A percentile compares a stretch with the other conserved stretches of the same genome.
Conservation (phyloP, 2,888 invertebrate genomes). For the Synergus laeviventris region DNA sequence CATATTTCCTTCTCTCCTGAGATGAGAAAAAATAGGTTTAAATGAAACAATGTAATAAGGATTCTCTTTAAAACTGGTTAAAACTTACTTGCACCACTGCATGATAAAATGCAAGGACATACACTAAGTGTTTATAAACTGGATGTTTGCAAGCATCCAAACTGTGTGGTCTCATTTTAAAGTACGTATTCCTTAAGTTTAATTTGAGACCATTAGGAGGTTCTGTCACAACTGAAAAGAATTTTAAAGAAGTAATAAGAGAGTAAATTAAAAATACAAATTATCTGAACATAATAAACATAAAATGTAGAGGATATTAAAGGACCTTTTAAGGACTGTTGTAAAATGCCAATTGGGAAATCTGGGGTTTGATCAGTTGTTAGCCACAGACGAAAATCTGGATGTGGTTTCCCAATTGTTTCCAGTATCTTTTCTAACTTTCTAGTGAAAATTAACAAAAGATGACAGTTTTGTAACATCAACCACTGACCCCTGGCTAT, state of each 20-base stretch:
- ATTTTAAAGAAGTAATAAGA: slow-evolving; percentile 6
- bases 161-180: slow-evolving; percentile 87
- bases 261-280: slow-evolving; percentile 5
- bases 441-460: slow-evolving; percentile 87
- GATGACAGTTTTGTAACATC: slow-evolving; percentile 94
- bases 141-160: slow-evolving; percentile 86
- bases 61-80: slow-evolving; percentile 24
- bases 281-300: neutral
- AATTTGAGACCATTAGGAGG: slow-evolving; percentile 94
- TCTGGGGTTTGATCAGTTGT: slow-evolving; percentile 92
- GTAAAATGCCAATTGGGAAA: slow-evolving; percentile 94
- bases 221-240: slow-evolving; percentile 88
- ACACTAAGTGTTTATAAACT: slow-evolving; percentile 88
- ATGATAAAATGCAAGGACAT: slow-evolving; percentile 94
- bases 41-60: neutral
- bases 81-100: slow-evolving; percentile 89
- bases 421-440: slow-evolving; percentile 91
- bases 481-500: slow-evolving; percentile 91
- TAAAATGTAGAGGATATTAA: slow-evolving; percentile 7
- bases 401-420: slow-evolving; percentile 87
- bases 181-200: slow-evolving; percentile 92
- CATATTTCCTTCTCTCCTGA: slow-evolving; percentile 93
- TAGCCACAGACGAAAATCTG: slow-evolving; percentile 94
- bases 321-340: slow-evolving; percentile 87
- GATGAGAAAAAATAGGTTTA: slow-evolving; percentile 7